phyloP scores from a whole-genome alignment of 2,113 vertebrate genomes.

The Grammomys surdaster region DNA sequence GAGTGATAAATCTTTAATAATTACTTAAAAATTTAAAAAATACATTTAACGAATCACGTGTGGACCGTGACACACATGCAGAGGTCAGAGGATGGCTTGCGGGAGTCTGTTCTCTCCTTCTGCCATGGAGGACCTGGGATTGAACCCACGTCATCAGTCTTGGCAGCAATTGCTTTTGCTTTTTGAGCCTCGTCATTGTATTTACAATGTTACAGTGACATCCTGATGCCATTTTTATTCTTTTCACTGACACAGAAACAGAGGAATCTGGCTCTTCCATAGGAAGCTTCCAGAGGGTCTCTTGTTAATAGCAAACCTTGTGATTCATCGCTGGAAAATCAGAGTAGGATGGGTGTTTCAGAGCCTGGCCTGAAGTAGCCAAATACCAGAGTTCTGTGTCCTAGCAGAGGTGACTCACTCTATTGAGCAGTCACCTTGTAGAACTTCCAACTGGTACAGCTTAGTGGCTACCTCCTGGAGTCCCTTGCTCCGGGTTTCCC shows the following conservation, averaged over 20 bases:
- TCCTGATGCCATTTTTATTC: background rate
- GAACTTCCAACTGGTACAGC: constrained; percentile 20
- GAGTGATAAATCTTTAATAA: background rate
- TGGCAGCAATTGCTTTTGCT: background rate
- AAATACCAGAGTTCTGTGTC: constrained; percentile 10
- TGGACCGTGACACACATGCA: background rate
- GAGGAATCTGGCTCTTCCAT: background rate
- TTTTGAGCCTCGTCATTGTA: background rate
- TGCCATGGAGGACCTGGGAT: background rate
- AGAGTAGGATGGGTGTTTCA: background rate
- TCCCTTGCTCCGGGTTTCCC: background rate
- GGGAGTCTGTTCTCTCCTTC: background rate
- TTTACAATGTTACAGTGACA: background rate
- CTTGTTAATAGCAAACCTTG: background rate
- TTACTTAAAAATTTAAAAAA: background rate
- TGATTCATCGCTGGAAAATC: constrained; percentile 68
- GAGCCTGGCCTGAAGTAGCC: background rate
- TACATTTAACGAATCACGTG: background rate
- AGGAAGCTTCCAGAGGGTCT: constrained; percentile 52
- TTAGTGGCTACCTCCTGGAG: background rate
- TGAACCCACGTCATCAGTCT: background rate
- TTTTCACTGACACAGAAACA: background rate
- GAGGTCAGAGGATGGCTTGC: background rate
- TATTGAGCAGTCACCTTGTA: background rate
- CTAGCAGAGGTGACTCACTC: background rate